Base-by-base conservation (phyloP, 2,888 invertebrate species). In the Amiota communis region DNA sequence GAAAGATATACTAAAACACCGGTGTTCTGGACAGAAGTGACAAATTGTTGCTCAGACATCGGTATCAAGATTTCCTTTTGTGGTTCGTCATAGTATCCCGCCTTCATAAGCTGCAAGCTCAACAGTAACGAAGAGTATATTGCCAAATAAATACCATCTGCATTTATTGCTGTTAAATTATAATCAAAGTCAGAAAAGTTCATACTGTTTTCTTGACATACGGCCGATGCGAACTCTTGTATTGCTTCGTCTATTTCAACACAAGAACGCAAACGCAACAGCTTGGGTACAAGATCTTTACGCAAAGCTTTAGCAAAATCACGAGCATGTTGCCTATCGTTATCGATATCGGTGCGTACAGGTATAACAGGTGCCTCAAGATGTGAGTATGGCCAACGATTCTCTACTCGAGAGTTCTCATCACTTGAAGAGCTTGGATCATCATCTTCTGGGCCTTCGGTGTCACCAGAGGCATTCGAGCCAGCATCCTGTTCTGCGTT, bases 1-100 rank as follows among this genome's bases (percentile, higher is more conserved):
- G 98, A 97, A 11, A 98, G 91, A 87, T 97, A 98, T 8, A 98
- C 96, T 46, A 98, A 91, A 17, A 98, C 96, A 0, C 98, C 98
- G 74, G 96, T 96, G 49, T 96, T 96, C 87, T 97, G 95, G 8
- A 98, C 95, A 86, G 96, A 95, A 83, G 97, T 96, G 1, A 97
- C 95, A 87, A 98, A 98, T 88, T 97, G 95, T 75, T 95, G 95
- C 93, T 98, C 94, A 1, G 93, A 94, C 82, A 93, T 90, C 0
- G 93, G 93, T 15, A 93, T 88, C 69, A 90, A 76, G 12, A 90
- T 86, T 71, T 88, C 86, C 76, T 88, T 89, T 71, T 90, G 90
- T 65, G 90, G 87, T 74, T 91, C 92, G n/a, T 91, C 92, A 86
- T 97, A 97, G 89, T 95, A 96, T 70, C 94, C 94, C 57, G 92